Percentiles rank a stretch among this genome's conserved stretches.
These are phyloP conservation scores for Holothuria scabra DNA, from an alignment of 53 echinoderm and acorn worm genomes.

Conservation along the genomic window DNA sequence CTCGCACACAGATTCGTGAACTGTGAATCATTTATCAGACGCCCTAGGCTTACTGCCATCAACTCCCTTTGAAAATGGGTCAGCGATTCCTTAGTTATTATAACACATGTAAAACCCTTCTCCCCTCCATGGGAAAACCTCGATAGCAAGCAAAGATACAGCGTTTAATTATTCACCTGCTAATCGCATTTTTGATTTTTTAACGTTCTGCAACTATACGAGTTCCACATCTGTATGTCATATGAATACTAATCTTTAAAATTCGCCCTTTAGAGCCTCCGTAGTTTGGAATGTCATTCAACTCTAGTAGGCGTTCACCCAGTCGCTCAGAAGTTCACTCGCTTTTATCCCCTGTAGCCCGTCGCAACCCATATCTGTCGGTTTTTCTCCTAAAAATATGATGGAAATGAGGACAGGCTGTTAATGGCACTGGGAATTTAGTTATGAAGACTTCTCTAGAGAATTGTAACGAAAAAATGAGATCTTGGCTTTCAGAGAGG, in stretches of 20 bases:
- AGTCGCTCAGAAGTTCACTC: conserved; percentile 29
- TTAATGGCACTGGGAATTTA: conserved; percentile 40
- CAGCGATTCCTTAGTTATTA: too few species aligned
- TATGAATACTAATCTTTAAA: background rate
- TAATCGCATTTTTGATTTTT: too few species aligned
- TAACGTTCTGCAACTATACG: too few species aligned
- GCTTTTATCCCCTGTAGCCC: conserved; percentile 32
- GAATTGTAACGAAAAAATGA: conserved; percentile 32
- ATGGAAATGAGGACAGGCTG: conserved; percentile 33
- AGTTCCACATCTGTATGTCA: too few species aligned
- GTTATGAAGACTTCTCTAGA: conserved; percentile 33
- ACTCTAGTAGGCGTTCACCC: conserved; percentile 39
- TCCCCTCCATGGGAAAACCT: too few species aligned
- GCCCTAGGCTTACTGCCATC: too few species aligned
- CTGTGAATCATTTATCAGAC: too few species aligned
- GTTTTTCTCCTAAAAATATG: conserved; percentile 11
- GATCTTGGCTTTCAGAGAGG: conserved; percentile 27
- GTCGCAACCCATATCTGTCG: conserved; percentile 42
- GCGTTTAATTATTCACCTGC: too few species aligned
- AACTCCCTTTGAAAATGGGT: too few species aligned
- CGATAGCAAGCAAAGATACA: too few species aligned
- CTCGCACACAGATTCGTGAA: too few species aligned
- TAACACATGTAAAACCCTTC: too few species aligned
- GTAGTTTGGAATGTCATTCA: conserved; percentile 25
- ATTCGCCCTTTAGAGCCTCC: conserved; percentile 16